These are phyloP conservation scores for Casuarius casuarius DNA, from an alignment of 2,113 vertebrate genomes.

Conservation along the genomic window DNA sequence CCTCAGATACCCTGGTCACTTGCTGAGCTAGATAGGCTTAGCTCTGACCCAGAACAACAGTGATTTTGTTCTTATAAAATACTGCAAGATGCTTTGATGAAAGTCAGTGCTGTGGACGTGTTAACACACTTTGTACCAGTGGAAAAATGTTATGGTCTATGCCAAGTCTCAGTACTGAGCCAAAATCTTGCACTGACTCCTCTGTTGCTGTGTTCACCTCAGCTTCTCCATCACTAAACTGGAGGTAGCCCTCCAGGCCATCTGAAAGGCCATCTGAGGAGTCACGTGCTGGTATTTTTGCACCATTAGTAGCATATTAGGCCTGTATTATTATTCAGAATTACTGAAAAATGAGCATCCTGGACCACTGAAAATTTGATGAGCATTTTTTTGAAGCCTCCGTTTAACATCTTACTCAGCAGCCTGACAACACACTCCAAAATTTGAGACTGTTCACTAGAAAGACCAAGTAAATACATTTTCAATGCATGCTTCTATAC, in stretches of 20 bases:
- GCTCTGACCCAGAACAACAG: neutral
- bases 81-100: neutral
- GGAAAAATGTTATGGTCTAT: neutral
- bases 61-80: neutral
- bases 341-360: neutral
- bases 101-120: neutral
- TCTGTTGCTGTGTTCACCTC: neutral
- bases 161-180: neutral
- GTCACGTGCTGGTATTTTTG: neutral
- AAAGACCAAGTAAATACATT: neutral
- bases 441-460: neutral
- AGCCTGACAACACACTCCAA: neutral
- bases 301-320: neutral
- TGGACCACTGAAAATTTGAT: neutral
- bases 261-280: neutral
- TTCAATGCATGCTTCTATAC: neutral
- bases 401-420: neutral
- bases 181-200: neutral
- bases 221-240: neutral
- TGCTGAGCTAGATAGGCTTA: neutral
- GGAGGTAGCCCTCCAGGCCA: neutral
- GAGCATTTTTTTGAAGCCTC: neutral
- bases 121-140: neutral
- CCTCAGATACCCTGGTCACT: accelerated
- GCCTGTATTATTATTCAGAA: neutral